Conservation (phyloP, 2,797 vertebrate species). For the Phrynocephalus vlangalii region DNA sequence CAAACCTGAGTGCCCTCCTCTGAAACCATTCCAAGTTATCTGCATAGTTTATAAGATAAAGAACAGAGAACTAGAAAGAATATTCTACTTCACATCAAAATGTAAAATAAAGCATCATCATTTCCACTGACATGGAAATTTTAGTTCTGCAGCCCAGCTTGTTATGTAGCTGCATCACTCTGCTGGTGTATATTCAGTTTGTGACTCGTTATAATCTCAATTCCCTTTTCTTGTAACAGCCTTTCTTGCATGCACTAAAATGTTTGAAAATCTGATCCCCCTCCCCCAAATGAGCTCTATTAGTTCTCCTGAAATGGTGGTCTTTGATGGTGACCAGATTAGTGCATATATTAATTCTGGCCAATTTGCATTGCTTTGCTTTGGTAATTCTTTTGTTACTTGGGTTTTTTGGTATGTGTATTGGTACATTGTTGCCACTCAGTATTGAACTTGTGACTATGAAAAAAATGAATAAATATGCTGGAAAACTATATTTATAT, state of each 20-base stretch:
- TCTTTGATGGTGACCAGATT: background rate
- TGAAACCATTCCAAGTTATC: background rate
- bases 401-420: too few relatives aligned
- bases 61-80: background rate
- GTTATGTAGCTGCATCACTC: background rate
- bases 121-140: background rate
- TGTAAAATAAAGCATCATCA: background rate
- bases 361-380: background rate
- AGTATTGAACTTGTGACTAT: too few relatives aligned
- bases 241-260: background rate
- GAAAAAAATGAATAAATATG: too few relatives aligned
- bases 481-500: too few relatives aligned
- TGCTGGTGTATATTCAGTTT: background rate
- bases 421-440: too few relatives aligned
- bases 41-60: background rate
- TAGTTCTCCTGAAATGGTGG: background rate
- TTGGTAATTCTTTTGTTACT: background rate
- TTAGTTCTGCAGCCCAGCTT: background rate
- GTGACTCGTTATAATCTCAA: background rate
- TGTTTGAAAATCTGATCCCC: too few relatives aligned
- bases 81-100: background rate
- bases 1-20: background rate
- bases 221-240: background rate
- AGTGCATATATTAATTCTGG: background rate
- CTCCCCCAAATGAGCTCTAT: background rate